Base-by-base conservation (phyloP, 2,888 invertebrate species). In the Celastrina argiolus region DNA sequence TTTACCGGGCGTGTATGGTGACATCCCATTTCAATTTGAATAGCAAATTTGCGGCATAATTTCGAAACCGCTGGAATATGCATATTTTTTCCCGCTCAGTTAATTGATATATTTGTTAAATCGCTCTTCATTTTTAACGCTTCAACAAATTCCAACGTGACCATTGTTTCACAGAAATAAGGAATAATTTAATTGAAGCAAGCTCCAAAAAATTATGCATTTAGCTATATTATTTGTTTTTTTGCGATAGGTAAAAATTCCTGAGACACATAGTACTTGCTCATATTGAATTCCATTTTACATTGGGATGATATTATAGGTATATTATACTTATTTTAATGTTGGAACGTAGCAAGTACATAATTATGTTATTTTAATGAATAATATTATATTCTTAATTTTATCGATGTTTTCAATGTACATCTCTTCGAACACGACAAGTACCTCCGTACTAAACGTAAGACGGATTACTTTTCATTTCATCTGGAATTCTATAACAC, bases 11-110 rank as follows among this genome's bases (percentile, higher is more conserved):
- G 75, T 75, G 68, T 41, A 36, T 71, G 74, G 73, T 80, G 79
- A 78, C 79, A 76, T 74, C 74, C 77, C 76, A 80, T 80, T 78
- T 78, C 75, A 80, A 83, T 82, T 80, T 76, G 79, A 77, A 78
- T 78, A 68, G 71, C 75, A 78, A 78, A 77, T 77, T 74, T 73
- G 74, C 74, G 76, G 81, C 77, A 79, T 80, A 79, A 79, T 80
- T 81, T 78, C 74, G 73, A 78, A 76, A 75, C 76, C 74, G 75
- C 73, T 69, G 73, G 71, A 74, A 74, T 81, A 76, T 77, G 76
- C 81, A 81, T 81, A 80, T 79, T 79, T 80, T 78, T 75, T 71
- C 69, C 69, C 69, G 69, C 69, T 68, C 68, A 69, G 68, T 65
- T 72, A 70, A 72, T 72, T 71, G 72, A 65, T 71, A 65, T 72